Base-by-base conservation (phyloP, 2,797 vertebrate species). In the Pygocentrus nattereri region DNA sequence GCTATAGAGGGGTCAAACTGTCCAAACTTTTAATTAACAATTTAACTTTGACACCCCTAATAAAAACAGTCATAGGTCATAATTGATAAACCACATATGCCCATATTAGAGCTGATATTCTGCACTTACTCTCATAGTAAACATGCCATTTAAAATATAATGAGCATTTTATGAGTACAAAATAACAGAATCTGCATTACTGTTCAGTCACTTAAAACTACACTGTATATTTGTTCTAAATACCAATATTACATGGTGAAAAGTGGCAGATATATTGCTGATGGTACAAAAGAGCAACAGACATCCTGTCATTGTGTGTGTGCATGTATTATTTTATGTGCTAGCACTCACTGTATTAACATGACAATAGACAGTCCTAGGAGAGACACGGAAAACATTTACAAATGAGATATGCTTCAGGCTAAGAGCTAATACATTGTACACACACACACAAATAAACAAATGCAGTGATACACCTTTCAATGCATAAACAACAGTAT, bases 311-410 rank as follows among this genome's bases (percentile, higher is more conserved):
- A 72, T 62, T 58, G 64, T 71, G 64, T 91, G 91, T 93, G 93
- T 93, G 92, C 91, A 94, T 94, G 94, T 92, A 95, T 95, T 96
- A 96, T 92, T 93, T 88, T 93, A 93, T 94, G 94, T 92, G 95
- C 95, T 95, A 94, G 93, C 93, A 94, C 92, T 94, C 93, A 87
- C 89, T 89, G 91, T 93, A 96, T 97, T 96, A 96, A 94, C 95
- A 96, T 96, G 95, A 97, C 95, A 96, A 95, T 95, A 96, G 95
- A 95, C 93, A 94, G 93, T 94, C 93, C 79, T 94, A 21, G 92
- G 94, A 94, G 93, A 94, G 94, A 90, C 56, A 56, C 74, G 64
- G 94, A 91, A 91, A 94, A 91, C 90, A 91, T 91, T 95, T 94
- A 92, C 93, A 96, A 95, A 96, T 94, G 95, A 96, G 95, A 94